Percentiles rank a stretch among this genome's conserved stretches.
These are phyloP conservation scores for Climacteris rufus DNA, from an alignment of 2,113 vertebrate species.

Conservation along the genomic window DNA sequence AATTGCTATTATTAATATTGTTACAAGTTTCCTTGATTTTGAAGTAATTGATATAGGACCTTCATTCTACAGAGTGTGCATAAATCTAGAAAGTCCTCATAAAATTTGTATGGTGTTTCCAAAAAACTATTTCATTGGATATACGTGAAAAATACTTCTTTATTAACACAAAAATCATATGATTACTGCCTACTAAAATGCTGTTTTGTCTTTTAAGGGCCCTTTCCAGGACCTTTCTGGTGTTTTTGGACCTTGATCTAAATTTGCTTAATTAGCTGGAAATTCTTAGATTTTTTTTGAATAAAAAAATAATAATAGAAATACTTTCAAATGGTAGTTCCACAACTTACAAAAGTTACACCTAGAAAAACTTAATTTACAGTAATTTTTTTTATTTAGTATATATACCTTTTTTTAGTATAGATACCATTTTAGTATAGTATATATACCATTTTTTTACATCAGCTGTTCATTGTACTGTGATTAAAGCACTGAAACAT, in stretches of 20 bases:
- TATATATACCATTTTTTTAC: not conserved
- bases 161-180: not conserved
- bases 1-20: not conserved
- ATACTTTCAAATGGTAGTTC: not conserved
- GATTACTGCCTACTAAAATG: not conserved
- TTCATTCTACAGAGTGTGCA: not conserved
- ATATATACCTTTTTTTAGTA: not conserved
- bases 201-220: not conserved
- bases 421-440: not conserved
- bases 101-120: not conserved
- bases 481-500: not conserved
- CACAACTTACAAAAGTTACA: not conserved
- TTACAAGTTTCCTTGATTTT: not conserved
- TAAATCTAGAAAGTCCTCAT: not conserved
- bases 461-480: not conserved
- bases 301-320: not conserved
- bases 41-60: not conserved
- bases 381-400: not conserved
- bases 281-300: not conserved
- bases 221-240: not conserved
- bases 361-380: not conserved
- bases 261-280: not conserved
- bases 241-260: not conserved
- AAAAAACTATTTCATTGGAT: not conserved
- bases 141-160: not conserved